Percentiles rank a stretch among this genome's conserved stretches.
These are phyloP conservation scores for Chaetodon trifascialis DNA, from an alignment of 2,113 vertebrate species.

Conservation along the genomic window DNA sequence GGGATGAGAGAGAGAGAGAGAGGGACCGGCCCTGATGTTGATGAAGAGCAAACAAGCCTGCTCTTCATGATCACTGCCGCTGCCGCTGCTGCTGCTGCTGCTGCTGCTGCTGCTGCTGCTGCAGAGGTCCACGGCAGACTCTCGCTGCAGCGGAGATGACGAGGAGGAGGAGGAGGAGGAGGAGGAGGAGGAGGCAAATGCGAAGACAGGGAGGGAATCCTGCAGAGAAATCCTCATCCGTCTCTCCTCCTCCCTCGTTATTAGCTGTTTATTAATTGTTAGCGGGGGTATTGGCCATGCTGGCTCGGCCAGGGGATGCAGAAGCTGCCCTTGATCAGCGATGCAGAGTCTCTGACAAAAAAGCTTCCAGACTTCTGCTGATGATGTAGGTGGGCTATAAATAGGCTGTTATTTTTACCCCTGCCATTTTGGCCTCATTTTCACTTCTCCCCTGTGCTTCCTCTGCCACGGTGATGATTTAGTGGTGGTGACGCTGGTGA, in stretches of 20 bases:
- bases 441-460: slow-evolving; percentile 77
- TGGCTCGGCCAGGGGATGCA: slow-evolving; percentile 39
- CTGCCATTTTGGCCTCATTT: slow-evolving; percentile 87
- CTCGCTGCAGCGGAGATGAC: slow-evolving; percentile 64
- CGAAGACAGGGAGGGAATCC: slow-evolving; percentile 62
- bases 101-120: slow-evolving; percentile 49
- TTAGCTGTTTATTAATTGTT: slow-evolving; percentile 59
- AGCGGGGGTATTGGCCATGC: slow-evolving; percentile 19
- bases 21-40: slow-evolving; percentile 63
- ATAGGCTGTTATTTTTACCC: slow-evolving; percentile 87
- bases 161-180: slow-evolving; percentile 58
- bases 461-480: slow-evolving; percentile 71
- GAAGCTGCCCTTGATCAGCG: slow-evolving; percentile 57
- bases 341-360: slow-evolving; percentile 66
- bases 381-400: slow-evolving; percentile 85
- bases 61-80: slow-evolving; percentile 51
- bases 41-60: slow-evolving; percentile 71
- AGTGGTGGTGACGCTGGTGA: slow-evolving; percentile 49
- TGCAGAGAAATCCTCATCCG: slow-evolving; percentile 65
- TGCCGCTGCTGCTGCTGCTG: slow-evolving; percentile 50
- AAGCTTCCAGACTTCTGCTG: slow-evolving; percentile 77
- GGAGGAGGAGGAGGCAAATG: slow-evolving; percentile 40
- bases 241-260: slow-evolving; percentile 53
- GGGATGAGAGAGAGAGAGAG: slow-evolving; percentile 60
- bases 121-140: slow-evolving; percentile 58